Conservation (phyloP, 2,888 invertebrate species). For the Phytoseiulus persimilis region DNA sequence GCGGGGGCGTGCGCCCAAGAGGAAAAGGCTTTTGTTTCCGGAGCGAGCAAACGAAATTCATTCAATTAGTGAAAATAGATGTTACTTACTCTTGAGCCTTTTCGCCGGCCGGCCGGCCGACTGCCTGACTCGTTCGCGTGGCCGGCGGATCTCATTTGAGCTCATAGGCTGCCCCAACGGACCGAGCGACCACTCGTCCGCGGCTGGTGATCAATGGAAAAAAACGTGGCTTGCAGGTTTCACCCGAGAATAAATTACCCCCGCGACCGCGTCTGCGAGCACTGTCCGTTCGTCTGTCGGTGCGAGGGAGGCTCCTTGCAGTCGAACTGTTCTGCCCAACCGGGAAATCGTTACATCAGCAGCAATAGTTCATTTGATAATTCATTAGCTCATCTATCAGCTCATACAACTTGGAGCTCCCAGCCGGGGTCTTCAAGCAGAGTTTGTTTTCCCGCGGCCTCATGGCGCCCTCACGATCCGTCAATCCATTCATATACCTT, state of each 20-base stretch:
- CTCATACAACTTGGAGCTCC: no score
- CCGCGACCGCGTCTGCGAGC: background rate
- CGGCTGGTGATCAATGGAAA: background rate
- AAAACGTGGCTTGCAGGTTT: background rate
- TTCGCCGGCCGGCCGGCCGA: background rate
- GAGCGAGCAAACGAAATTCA: background rate
- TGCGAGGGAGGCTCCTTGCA: no score
- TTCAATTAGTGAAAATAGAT: conserved; percentile 5
- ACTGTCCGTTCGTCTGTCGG: background rate
- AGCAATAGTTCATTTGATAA: no score
- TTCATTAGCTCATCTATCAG: no score
- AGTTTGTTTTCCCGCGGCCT: no score
- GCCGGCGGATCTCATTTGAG: background rate
- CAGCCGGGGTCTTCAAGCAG: no score
- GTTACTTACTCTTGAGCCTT: background rate
- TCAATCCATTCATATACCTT: no score
- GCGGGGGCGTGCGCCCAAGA: background rate
- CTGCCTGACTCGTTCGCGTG: background rate
- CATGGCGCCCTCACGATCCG: no score
- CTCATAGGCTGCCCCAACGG: background rate
- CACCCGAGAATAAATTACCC: background rate
- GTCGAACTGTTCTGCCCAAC: no score
- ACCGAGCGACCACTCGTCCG: background rate
- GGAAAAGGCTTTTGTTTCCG: background rate
- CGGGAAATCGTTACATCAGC: no score